These are phyloP conservation scores for Podocnemis expansa DNA, from an alignment of 2,113 vertebrate genomes.

Conservation along the genomic window DNA sequence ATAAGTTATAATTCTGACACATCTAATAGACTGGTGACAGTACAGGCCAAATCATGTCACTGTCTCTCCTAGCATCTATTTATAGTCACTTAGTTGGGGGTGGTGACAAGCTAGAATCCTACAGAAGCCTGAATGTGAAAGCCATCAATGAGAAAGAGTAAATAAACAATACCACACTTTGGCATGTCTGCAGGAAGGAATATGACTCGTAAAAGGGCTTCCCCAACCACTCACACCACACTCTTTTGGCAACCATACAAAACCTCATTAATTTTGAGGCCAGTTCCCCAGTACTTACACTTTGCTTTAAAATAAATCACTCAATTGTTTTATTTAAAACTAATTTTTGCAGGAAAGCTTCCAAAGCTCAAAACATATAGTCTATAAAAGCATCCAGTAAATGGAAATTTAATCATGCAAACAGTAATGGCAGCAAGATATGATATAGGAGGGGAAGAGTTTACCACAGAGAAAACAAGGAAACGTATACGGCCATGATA, in stretches of 20 bases:
- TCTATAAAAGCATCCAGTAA: conserved; percentile 12
- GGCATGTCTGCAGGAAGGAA: neutral
- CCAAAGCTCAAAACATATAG: neutral
- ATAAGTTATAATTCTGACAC: neutral
- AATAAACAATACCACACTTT: neutral
- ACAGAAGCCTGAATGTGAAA: fast-evolving
- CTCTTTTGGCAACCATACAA: neutral
- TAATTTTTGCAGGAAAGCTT: neutral
- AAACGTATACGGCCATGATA: conserved; percentile 51
- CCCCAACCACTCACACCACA: neutral
- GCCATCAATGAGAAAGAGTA: neutral
- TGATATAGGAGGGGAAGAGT: conserved; percentile 10
- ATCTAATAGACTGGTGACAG: neutral
- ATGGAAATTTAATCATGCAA: conserved; percentile 48
- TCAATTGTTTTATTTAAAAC: neutral
- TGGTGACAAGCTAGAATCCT: neutral
- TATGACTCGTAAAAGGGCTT: neutral
- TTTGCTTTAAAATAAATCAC: neutral
- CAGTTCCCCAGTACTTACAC: neutral
- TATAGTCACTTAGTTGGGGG: neutral
- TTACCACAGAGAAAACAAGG: conserved; percentile 38
- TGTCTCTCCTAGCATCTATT: neutral
- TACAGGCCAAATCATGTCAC: neutral
- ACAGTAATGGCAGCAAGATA: conserved; percentile 2
- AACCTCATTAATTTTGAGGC: neutral